phyloP scores from a whole-genome alignment of 2,113 vertebrate species.

The Pavo muticus region DNA sequence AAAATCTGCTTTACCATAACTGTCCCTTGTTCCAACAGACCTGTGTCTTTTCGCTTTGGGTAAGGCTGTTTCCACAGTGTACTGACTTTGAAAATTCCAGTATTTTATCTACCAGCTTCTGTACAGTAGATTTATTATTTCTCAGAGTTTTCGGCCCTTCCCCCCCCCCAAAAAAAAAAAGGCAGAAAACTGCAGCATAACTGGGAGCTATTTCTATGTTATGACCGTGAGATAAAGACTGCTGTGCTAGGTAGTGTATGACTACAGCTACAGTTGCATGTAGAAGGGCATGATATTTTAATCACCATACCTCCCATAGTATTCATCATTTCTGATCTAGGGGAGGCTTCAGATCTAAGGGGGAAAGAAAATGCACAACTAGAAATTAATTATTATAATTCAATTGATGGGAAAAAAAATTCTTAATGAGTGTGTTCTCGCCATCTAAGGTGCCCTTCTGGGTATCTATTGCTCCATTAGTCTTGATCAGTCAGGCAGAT shows the following conservation, averaged over 20 bases:
- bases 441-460: not conserved
- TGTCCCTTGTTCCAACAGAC: not conserved
- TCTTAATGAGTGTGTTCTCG: not conserved
- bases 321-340: not conserved
- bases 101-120: not conserved
- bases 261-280: not conserved
- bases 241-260: fast-evolving
- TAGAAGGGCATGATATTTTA: not conserved
- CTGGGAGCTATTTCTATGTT: not conserved
- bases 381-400: not conserved
- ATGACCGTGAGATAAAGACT: not conserved
- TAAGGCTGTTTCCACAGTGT: not conserved
- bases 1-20: not conserved
- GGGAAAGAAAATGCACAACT: not conserved
- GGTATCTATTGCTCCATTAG: not conserved
- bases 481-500: not conserved
- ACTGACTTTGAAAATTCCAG: not conserved
- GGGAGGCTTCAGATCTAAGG: not conserved
- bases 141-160: not conserved
- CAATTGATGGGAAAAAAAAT: not conserved
- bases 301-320: not conserved
- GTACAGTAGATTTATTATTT: not conserved
- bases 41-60: not conserved
- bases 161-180: not conserved
- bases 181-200: not conserved